Evolutionary conservation across 2,888 invertebrate genomes (phyloP).

Genomic region (Hypomecis atomaria): DNA sequence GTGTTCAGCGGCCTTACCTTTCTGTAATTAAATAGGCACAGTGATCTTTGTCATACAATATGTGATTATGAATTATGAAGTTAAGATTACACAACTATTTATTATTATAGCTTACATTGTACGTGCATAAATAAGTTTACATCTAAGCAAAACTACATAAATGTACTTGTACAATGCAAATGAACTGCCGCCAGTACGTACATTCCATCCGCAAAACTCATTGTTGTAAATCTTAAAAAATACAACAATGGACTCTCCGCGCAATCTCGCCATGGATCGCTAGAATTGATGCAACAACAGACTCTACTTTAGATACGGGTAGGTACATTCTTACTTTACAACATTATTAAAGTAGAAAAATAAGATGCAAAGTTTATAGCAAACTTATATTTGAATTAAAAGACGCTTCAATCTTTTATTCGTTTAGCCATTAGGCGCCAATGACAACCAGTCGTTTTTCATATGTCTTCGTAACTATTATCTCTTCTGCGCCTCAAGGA

Average conservation of each 20-base stretch:
- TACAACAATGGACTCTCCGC: conserved; percentile 59
- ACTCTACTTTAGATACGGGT: conserved; percentile 15
- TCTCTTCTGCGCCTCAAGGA: too few species aligned
- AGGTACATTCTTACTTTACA: background rate
- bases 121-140: too few species aligned
- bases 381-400: too few species aligned
- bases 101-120: background rate
- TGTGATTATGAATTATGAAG: background rate
- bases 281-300: conserved; percentile 49
- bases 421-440: too few species aligned
- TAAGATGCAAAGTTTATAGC: too few species aligned
- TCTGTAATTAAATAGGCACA: too few species aligned
- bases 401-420: too few species aligned
- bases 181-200: conserved; percentile 30
- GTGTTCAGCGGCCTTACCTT: too few species aligned
- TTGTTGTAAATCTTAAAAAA: conserved; percentile 60
- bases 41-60: too few species aligned
- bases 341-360: too few species aligned
- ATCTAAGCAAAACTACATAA: background rate
- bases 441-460: too few species aligned
- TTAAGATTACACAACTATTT: background rate
- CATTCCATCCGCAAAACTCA: conserved; percentile 55
- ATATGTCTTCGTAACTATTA: too few species aligned
- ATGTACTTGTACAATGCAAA: background rate
- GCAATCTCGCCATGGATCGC: conserved; percentile 45